A percentile compares a stretch with the other conserved stretches of the same genome.
Conservation (phyloP, 2,113 vertebrate species). For the Camelus bactrianus region DNA sequence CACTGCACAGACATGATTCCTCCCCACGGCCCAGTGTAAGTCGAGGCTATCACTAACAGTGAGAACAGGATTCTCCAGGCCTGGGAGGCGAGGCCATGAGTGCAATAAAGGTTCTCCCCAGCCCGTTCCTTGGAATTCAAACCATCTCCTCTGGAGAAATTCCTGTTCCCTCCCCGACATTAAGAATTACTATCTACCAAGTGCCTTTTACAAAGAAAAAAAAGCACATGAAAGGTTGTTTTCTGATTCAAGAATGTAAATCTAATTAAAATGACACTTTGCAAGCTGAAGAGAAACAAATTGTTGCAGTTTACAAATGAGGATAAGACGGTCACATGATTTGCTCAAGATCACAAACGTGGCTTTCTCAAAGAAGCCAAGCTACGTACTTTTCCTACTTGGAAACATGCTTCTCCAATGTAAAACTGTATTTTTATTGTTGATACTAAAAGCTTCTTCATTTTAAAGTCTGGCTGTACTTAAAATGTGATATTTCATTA, state of each 20-base stretch:
- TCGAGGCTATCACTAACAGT: neutral
- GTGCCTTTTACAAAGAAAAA: neutral
- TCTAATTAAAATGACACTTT: conserved; percentile 5
- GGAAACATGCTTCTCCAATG: neutral
- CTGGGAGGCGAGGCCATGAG: neutral
- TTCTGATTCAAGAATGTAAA: neutral
- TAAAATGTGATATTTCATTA: conserved; percentile 6
- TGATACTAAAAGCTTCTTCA: neutral
- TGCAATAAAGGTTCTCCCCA: neutral
- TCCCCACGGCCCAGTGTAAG: neutral
- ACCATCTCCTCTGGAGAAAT: neutral
- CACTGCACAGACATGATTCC: neutral
- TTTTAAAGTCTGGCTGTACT: neutral
- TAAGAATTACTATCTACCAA: neutral
- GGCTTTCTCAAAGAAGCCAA: neutral
- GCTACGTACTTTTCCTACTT: neutral
- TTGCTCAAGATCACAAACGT: neutral
- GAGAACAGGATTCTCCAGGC: neutral
- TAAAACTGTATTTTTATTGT: neutral
- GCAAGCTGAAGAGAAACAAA: conserved; percentile 2
- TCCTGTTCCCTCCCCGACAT: neutral
- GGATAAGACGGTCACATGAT: neutral
- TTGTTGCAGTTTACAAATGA: neutral
- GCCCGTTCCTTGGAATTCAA: neutral
- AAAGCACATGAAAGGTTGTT: neutral